Evolutionary conservation across 1,140 invertebrate genomes (phyloP).

Genomic region (Pantala flavescens): DNA sequence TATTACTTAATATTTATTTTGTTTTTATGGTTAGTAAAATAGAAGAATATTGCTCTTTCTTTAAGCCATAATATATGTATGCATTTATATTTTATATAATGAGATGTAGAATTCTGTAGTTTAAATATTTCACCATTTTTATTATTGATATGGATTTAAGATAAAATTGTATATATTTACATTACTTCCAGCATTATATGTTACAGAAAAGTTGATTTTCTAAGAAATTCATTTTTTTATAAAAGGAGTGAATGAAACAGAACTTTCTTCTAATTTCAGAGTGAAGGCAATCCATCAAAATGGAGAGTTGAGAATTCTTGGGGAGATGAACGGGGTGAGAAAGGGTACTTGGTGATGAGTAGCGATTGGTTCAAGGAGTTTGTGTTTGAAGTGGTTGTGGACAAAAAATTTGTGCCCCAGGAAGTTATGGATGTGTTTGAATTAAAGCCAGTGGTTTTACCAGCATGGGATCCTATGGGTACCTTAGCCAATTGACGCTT

Average conservation of each 20-base stretch:
- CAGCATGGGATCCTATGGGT: slow-evolving; percentile 91
- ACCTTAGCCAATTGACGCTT: slow-evolving; percentile 47
- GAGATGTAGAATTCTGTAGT: too few relatives aligned
- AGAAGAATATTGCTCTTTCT: too few relatives aligned
- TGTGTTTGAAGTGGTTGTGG: slow-evolving; percentile 80
- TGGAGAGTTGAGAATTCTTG: slow-evolving; percentile 85
- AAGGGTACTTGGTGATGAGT: slow-evolving; percentile 75
- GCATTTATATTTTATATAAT: too few relatives aligned
- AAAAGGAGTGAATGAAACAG: too few relatives aligned
- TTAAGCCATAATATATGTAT: too few relatives aligned
- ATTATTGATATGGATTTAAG: too few relatives aligned
- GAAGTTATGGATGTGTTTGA: slow-evolving; percentile 66
- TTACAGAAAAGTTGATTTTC: not conserved
- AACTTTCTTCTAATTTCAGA: slow-evolving; percentile 37
- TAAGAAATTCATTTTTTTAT: too few relatives aligned
- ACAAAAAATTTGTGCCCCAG: slow-evolving; percentile 66
- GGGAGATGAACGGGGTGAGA: slow-evolving; percentile 79
- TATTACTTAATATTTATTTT: too few relatives aligned
- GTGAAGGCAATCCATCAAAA: slow-evolving; percentile 52
- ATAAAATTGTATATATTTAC: not conserved
- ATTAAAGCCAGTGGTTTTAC: slow-evolving; percentile 62
- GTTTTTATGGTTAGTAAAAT: too few relatives aligned
- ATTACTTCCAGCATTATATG: not conserved
- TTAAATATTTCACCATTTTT: too few relatives aligned
- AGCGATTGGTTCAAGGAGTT: slow-evolving; percentile 81